phyloP scores from a whole-genome alignment of 2,797 vertebrate genomes.

The Gallinago solitaria region DNA sequence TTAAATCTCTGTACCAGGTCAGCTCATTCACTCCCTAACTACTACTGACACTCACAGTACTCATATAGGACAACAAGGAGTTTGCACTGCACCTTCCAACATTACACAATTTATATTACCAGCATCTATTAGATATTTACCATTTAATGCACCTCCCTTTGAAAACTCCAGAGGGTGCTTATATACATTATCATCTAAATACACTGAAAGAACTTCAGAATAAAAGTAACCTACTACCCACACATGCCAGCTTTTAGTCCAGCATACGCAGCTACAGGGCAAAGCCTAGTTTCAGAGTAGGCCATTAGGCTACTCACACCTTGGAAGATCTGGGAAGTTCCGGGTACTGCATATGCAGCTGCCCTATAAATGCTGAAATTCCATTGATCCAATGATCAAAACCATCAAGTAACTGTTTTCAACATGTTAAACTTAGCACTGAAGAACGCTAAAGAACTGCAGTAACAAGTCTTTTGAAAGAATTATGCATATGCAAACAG shows the following conservation, averaged over 20 bases:
- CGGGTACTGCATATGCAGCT: background rate
- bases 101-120: background rate
- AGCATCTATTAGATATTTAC: background rate
- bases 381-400: accelerated
- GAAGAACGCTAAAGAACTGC: background rate
- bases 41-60: background rate
- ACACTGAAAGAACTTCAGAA: background rate
- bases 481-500: background rate
- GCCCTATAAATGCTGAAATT: background rate
- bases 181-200: background rate
- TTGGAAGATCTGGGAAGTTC: background rate
- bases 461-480: background rate
- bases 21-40: background rate
- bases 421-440: background rate
- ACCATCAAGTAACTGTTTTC: background rate
- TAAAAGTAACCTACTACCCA: background rate
- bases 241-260: background rate
- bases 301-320: background rate
- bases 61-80: background rate
- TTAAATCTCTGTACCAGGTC: background rate
- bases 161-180: background rate
- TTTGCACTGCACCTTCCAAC: background rate
- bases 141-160: background rate
- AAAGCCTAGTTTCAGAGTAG: accelerated
- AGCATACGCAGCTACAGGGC: background rate